A percentile compares a stretch with the other conserved stretches of the same genome.
These are phyloP conservation scores for Neodiprion virginianus DNA, from an alignment of 1,140 invertebrate genomes.

Conservation along the genomic window DNA sequence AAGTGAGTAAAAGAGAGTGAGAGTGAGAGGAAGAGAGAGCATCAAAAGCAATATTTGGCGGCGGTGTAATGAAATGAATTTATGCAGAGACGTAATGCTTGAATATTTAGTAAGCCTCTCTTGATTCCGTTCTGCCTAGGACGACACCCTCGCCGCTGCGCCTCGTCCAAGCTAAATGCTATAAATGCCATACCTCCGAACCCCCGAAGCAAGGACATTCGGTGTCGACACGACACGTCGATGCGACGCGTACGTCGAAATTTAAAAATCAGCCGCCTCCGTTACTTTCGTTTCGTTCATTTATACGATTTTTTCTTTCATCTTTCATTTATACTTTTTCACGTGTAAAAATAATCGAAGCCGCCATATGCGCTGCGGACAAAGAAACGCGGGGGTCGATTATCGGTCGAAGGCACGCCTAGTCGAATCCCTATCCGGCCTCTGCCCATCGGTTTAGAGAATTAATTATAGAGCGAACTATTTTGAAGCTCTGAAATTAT, in stretches of 20 bases:
- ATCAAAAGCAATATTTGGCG: slow-evolving; percentile 69
- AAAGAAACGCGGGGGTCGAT: no score
- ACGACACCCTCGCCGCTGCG: not conserved
- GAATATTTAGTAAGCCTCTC: slow-evolving; percentile 67
- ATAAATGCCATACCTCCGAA: not conserved
- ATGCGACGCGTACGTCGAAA: no score
- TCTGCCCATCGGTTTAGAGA: not conserved
- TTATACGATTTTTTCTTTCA: no score
- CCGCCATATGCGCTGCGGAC: no score
- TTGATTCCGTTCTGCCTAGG: slow-evolving; percentile 49
- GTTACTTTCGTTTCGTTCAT: no score
- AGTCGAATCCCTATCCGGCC: no score
- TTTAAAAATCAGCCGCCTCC: no score
- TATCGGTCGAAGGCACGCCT: no score
- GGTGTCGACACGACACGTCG: no score
- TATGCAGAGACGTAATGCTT: slow-evolving; percentile 71
- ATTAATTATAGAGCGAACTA: slow-evolving; percentile 11
- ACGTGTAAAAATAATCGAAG: no score
- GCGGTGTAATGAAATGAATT: slow-evolving; percentile 70
- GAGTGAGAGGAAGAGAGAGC: slow-evolving; percentile 42
- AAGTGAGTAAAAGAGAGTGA: slow-evolving; percentile 2
- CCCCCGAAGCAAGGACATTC: no score
- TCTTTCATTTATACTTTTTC: no score
- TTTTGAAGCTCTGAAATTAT: slow-evolving; percentile 11
- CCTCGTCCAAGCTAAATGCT: not conserved